Base-by-base conservation (phyloP, 2,888 invertebrate genomes). In the Xylota segnis region DNA sequence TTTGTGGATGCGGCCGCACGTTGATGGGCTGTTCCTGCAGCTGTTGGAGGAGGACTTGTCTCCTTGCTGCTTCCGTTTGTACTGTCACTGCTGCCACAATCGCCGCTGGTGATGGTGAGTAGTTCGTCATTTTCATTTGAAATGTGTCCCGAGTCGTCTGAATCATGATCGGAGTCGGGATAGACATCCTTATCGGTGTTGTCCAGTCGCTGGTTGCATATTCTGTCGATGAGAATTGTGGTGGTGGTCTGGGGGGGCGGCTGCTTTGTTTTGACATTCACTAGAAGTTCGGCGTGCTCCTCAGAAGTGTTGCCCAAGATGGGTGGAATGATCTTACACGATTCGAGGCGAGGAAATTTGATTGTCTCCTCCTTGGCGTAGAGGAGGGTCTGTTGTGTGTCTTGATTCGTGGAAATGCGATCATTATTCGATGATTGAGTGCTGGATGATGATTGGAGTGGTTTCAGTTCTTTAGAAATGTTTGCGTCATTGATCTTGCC, bases 81-180 rank as follows among this genome's bases (percentile, higher is more conserved):
- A 10, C 83, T 84, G 54, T 76, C 76, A 9, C 89, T 89, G 29
- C 88, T 87, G 14, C 79, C 63, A 52, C 79, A 74, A 65, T 74
- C 83, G 56, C 82, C 84, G 9, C 88, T 88, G 16, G 77, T 76
- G 34, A 81, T 68, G 0, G 79, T 86, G 34, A 88, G 72, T 37
- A 89, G 79, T 54, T 90, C 89, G 83, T 95, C 94, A 89, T 94
- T 94, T 90, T 96, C 96, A 90, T 96, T 96, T 63, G 96, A 96
- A 88, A 96, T 96, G 92, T 96, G 96, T 82, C 96, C 96, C 75
- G 96, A 96, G 92, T 96, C 96, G 89, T 96, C 96, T 77, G 96
- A 96, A 89, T 96, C 96, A 89, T 88, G 87, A 75, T 89, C 88
- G 1, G 86, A 86, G 61, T 86, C 86, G 47, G 82, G 75, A 54